These are phyloP conservation scores for Parazoanthus swiftii DNA, from an alignment of 92 coral and sea anemone genomes.

Conservation along the genomic window DNA sequence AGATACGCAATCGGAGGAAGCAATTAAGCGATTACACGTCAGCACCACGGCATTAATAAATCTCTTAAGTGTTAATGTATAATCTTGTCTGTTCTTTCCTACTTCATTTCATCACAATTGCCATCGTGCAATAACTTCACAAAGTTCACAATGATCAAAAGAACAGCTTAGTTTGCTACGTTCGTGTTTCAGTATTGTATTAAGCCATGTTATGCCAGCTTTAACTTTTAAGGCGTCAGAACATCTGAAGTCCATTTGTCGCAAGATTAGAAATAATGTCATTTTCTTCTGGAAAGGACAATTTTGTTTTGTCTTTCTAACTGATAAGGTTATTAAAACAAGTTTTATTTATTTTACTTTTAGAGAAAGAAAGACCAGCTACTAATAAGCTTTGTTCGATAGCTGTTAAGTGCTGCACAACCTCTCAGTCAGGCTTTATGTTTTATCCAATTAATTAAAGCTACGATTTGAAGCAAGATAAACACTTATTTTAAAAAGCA, in stretches of 20 bases:
- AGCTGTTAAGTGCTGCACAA: neutral
- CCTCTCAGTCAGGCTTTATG: neutral
- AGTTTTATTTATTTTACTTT: constrained; percentile 15
- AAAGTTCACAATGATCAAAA: neutral
- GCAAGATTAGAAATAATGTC: constrained; percentile 20
- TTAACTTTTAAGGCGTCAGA: neutral
- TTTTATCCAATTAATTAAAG: neutral
- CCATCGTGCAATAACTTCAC: neutral
- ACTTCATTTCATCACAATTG: neutral
- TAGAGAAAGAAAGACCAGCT: neutral
- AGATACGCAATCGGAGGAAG: neutral
- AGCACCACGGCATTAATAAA: constrained; percentile 1
- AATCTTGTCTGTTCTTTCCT: constrained; percentile 1
- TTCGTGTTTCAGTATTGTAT: neutral
- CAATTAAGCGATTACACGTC: constrained; percentile 18
- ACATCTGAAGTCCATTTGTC: constrained; percentile 33
- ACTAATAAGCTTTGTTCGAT: neutral
- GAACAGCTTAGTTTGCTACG: neutral
- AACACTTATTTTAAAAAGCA: neutral
- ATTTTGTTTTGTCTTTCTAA: constrained; percentile 26
- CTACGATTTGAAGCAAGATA: neutral
- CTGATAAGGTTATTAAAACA: constrained; percentile 35
- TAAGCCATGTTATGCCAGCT: neutral
- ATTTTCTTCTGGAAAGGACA: constrained; percentile 21
- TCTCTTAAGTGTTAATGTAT: constrained; percentile 10